These are phyloP conservation scores for Echinometra lucunter DNA, from an alignment of 53 echinoderm and acorn worm species.

Conservation along the genomic window DNA sequence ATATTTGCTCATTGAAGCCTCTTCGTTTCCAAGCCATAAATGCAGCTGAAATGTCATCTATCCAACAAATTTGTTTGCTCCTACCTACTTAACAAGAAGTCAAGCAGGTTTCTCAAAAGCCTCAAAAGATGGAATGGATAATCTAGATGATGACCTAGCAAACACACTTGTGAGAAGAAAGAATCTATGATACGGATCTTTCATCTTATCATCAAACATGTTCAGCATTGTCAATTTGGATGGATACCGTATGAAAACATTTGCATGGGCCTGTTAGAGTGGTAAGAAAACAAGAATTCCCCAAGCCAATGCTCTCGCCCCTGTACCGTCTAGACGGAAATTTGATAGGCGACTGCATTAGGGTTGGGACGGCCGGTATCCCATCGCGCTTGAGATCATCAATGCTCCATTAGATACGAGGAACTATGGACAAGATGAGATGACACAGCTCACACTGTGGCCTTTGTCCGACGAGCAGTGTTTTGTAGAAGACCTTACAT, in stretches of 20 bases:
- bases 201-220: conserved; percentile 24
- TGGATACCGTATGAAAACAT: conserved; percentile 23
- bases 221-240: conserved; percentile 28
- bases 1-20: neutral
- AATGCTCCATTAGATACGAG: conserved; percentile 25
- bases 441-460: neutral
- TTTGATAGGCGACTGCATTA: conserved; percentile 42
- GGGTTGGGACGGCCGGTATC: neutral
- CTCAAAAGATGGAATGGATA: neutral
- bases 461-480: neutral
- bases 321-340: conserved; percentile 38
- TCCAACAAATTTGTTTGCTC: neutral
- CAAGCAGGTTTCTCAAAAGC: neutral
- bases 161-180: neutral
- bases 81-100: neutral
- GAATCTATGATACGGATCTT: neutral
- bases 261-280: neutral
- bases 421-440: no score
- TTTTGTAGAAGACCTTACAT: neutral
- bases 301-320: neutral
- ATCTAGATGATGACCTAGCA: neutral
- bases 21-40: neutral
- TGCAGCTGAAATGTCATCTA: neutral
- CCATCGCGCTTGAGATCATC: conserved; percentile 19
- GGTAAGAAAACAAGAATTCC: conserved; percentile 31